Base-by-base conservation (phyloP, 2,797 vertebrate genomes). In the Pipistrellus pipistrellus region DNA sequence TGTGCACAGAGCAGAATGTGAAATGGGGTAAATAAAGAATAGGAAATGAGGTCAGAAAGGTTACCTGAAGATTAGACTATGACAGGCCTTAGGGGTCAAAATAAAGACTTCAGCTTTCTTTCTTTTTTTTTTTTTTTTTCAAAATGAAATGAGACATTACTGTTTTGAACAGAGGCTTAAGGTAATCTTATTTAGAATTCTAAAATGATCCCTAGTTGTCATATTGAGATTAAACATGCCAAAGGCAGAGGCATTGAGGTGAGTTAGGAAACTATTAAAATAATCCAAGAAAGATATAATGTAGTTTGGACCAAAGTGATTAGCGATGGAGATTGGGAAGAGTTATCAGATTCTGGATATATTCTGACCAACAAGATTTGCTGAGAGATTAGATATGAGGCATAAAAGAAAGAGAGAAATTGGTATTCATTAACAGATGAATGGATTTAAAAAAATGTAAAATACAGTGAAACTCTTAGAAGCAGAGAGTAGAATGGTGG, bases 141-240 rank as follows among this genome's bases (percentile, higher is more conserved):
- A 62, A 44, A 85, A 13, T 59, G 41, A 62, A 5, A 90, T 3
- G 48, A 83, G 11, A 57, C 17, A 27, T 62, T 23, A 51, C 0
- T 53, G 32, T 62, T 92, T 82, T 57, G 18, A 86, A 21, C 35
- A 96, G 21, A 91, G 14, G 21, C n/a, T 72, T 57, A 62, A 48
- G 10, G 82, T 20, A 32, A 55, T 32, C 41, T 91, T 32, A 38
- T 6, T 77, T 62, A 77, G 8, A 75, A 94, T 92, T 75, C 46
- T 86, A 93, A 95, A 81, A 72, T 46, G 57, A 69, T 51, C 57
- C 73, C 27, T 89, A 69, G 35, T 76, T 88, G 27, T 86, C 83
- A 48, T 15, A 20, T 14, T 81, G 41, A 81, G 62, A 81, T 93
- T 2, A 86, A 30, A 83, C 8, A 57, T 27, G 27, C 57, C 48